Evolutionary conservation across 2,888 invertebrate species (phyloP), one percentile per base, ranked within the genome.

Genomic region (Drosophila stalkeri): DNA sequence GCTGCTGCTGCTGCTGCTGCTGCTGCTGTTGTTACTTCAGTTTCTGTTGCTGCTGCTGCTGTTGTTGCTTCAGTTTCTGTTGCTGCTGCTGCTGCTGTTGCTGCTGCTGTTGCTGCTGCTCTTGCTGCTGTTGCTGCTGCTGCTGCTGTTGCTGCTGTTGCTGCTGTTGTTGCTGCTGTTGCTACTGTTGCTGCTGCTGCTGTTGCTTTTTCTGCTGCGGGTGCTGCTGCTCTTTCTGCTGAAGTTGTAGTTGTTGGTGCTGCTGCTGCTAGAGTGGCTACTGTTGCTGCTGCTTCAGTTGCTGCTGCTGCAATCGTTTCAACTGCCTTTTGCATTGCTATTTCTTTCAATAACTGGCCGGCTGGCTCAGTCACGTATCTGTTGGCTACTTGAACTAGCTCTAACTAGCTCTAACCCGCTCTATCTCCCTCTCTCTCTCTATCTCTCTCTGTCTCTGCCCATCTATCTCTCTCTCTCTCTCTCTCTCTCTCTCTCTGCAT

Each of bases 311-410:
- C 54, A 63, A 39, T 61, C 44, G 41, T 14, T 23, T 9, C 62
- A 16, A 20, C 46, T 62, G 60, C 37, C 61, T 67, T 75, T 71
- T 59, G 54, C 39, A 39, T 72, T 63, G 80, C 85, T 86, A 77
- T 86, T 80, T 70, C 67, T 70, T 80, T 65, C 75, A 83, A 82
- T 82, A 87, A 87, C 81, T 86, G 82, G 78, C 46, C 44, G 23
- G 54, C 55, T 65, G 64, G 67, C 69, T 52, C 75, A 41, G 80
- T 79, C 86, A 86, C 86, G 89, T 86, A 86, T 88, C 82, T 82
- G 52, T 52, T 66, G 54, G 52, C 61, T 78, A 71, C 79, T 77
- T 67, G 69, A 65, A 64, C 72, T 43, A 27, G 16, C 41, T 87
- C 82, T 81, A 87, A 62, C 67, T 82, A 82, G 14, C 39, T 39